Percentiles rank a stretch among this genome's conserved stretches.
Conservation (phyloP, 2,113 vertebrate species). For the Megaptera novaeangliae region DNA sequence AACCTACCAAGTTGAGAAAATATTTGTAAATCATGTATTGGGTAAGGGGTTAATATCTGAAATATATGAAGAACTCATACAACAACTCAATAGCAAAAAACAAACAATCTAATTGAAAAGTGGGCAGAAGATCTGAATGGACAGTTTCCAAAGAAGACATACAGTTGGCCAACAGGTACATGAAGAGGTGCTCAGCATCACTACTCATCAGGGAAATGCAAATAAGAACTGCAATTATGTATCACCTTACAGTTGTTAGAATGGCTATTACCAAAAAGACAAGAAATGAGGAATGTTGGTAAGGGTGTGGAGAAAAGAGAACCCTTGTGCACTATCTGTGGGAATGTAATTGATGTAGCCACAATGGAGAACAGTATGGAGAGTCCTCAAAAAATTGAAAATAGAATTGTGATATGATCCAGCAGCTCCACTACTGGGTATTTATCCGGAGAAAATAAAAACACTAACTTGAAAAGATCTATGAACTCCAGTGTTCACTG, state of each 20-base stretch:
- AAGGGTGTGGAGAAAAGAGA: neutral
- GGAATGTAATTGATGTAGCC: neutral
- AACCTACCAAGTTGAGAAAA: neutral
- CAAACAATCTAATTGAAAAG: neutral
- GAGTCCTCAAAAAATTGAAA: neutral
- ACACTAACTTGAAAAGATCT: neutral
- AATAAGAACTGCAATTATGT: neutral
- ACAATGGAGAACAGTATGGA: neutral
- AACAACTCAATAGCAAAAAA: neutral
- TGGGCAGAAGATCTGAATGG: neutral
- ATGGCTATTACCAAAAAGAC: neutral
- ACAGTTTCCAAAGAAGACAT: neutral
- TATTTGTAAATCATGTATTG: neutral
- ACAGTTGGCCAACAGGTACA: neutral
- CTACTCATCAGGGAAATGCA: neutral
- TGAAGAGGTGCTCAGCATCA: neutral
- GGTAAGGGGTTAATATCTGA: neutral
- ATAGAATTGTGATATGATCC: neutral
- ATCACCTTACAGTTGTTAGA: neutral
- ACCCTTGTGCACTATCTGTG: neutral
- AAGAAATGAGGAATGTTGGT: neutral
- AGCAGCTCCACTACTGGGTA: neutral
- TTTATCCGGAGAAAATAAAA: neutral
- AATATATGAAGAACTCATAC: neutral
- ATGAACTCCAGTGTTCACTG: neutral